Conservation (phyloP, 2,888 invertebrate species). For the Octonoba sinensis region DNA sequence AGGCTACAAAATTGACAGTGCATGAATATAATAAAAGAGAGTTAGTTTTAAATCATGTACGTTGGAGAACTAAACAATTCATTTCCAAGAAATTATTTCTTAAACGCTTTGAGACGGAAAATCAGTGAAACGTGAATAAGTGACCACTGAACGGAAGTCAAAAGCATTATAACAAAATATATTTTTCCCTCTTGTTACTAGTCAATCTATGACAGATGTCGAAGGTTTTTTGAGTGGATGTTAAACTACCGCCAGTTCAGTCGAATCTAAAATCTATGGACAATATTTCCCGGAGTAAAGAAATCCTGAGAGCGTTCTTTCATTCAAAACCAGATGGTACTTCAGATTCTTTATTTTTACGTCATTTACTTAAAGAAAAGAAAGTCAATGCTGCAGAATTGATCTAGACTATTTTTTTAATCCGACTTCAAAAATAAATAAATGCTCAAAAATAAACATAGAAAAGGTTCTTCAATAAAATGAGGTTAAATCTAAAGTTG, state of each 20-base stretch:
- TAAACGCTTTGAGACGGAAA: slow-evolving; percentile 1
- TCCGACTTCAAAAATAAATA: no score
- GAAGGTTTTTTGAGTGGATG: slow-evolving; percentile 37
- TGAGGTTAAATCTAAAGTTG: no score
- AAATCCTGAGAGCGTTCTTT: slow-evolving; percentile 16
- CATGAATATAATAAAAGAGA: no score
- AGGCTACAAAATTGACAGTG: no score
- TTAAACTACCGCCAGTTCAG: slow-evolving; percentile 35
- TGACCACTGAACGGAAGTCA: slow-evolving; percentile 3
- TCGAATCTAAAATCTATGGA: slow-evolving; percentile 33
- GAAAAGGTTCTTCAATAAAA: no score
- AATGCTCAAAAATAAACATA: no score
- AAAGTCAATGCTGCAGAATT: neutral
- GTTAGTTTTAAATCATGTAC: no score
- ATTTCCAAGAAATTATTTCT: slow-evolving; percentile 1
- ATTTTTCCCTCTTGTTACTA: slow-evolving; percentile 10
- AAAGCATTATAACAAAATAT: slow-evolving; percentile 17
- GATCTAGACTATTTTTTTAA: no score
- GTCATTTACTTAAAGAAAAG: neutral
- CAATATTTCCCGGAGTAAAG: slow-evolving; percentile 22
- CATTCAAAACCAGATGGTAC: slow-evolving; percentile 30
- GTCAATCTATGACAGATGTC: slow-evolving; percentile 41
- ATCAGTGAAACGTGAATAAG: slow-evolving; percentile 23
- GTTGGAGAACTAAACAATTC: no score
- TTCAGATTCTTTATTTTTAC: slow-evolving; percentile 20